Evolutionary conservation across 35 echinoderm and acorn worm species (phyloP).

Genomic region (Heliocidaris erythrogramma): DNA sequence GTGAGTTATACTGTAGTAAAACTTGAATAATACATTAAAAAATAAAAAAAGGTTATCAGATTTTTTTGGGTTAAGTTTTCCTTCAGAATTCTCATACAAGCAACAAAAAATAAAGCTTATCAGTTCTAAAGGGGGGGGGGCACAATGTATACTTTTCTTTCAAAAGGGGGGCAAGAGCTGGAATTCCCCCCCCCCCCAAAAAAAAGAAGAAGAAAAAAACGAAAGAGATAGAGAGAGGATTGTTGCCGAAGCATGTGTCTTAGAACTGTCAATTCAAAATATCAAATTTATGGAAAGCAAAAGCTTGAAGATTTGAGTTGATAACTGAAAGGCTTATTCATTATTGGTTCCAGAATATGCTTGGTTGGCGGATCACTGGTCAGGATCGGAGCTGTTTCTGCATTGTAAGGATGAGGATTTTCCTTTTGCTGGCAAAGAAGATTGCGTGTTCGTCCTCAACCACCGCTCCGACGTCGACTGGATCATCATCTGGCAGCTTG

Average conservation of each 20-base stretch:
- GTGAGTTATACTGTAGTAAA: conserved; percentile 61
- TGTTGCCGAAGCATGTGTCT: not conserved
- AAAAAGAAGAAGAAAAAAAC: too few relatives aligned
- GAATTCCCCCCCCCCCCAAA: too few relatives aligned
- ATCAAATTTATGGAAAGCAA: not conserved
- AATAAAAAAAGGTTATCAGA: too few relatives aligned
- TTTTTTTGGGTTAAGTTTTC: too few relatives aligned
- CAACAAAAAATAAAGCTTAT: too few relatives aligned
- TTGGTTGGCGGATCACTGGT: conserved; percentile 75
- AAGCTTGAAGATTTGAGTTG: not conserved
- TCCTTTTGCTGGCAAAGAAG: conserved; percentile 43
- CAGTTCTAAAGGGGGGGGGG: too few relatives aligned
- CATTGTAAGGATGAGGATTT: conserved; percentile 53
- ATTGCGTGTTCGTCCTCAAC: conserved; percentile 58
- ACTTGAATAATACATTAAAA: not conserved
- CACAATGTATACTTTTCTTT: too few relatives aligned
- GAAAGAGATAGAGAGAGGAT: not conserved
- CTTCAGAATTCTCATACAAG: too few relatives aligned
- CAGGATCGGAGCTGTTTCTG: conserved; percentile 56
- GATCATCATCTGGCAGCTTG: conserved; percentile 70
- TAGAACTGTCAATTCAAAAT: not conserved
- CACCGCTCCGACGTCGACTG: conserved; percentile 77
- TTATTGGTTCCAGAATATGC: conserved; percentile 59
- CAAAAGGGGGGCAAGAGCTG: too few relatives aligned
- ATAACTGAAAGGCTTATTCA: too few relatives aligned